A percentile compares a stretch with the other conserved stretches of the same genome.
phyloP scores from a whole-genome alignment of 2,888 invertebrate genomes.

The Chydorus sphaericus region DNA sequence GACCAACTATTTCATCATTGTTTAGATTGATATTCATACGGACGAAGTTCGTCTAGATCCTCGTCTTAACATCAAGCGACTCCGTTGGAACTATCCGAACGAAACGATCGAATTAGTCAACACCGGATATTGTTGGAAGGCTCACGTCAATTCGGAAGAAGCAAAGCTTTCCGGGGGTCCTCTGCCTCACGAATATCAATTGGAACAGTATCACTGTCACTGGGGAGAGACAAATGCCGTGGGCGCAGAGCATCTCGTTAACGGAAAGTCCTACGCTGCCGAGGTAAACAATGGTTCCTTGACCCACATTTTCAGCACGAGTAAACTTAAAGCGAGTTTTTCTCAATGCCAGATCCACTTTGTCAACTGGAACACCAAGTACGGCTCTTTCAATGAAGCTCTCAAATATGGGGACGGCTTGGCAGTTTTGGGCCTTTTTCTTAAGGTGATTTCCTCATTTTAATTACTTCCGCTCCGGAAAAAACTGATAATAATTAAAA shows the following conservation, averaged over 20 bases:
- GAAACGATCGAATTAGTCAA: slow-evolving; percentile 41
- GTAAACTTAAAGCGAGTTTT: too few relatives aligned
- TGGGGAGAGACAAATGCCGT: slow-evolving; percentile 72
- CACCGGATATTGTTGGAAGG: slow-evolving; percentile 75
- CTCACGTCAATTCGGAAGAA: slow-evolving; percentile 34
- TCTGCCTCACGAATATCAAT: slow-evolving; percentile 54
- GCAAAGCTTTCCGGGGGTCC: slow-evolving; percentile 64
- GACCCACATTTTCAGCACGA: too few relatives aligned
- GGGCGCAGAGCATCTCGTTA: slow-evolving; percentile 87
- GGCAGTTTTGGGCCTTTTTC: slow-evolving; percentile 74
- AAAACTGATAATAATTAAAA: too few relatives aligned
- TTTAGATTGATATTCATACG: slow-evolving; percentile 55
- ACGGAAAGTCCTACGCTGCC: slow-evolving; percentile 73
- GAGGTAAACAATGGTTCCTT: too few relatives aligned
- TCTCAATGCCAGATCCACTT: too few relatives aligned
- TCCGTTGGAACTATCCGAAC: slow-evolving; percentile 50
- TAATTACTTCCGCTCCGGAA: too few relatives aligned
- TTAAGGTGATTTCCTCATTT: slow-evolving; percentile 68
- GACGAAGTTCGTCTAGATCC: slow-evolving; percentile 41
- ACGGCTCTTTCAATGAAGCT: slow-evolving; percentile 65
- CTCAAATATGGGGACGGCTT: slow-evolving; percentile 72
- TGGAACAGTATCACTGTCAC: slow-evolving; percentile 89
- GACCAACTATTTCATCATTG: not conserved
- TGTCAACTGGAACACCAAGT: slow-evolving; percentile 89
- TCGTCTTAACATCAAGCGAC: slow-evolving; percentile 30